A percentile compares a stretch with the other conserved stretches of the same genome.
These are phyloP conservation scores for Monopterus albus DNA, from an alignment of 2,113 vertebrate species.

Conservation along the genomic window DNA sequence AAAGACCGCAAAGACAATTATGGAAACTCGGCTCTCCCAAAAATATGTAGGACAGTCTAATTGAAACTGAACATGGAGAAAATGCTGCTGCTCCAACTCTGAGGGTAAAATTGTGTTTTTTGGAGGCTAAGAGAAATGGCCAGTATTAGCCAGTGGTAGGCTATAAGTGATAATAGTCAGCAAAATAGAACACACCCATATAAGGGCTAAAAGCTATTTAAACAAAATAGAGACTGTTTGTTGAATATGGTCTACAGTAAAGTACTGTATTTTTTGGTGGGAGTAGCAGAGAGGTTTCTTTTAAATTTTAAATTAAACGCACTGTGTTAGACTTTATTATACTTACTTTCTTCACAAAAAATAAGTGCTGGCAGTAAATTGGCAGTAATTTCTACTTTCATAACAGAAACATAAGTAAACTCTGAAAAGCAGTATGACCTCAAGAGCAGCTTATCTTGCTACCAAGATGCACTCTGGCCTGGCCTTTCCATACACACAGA, in stretches of 20 bases:
- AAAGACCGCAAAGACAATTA: neutral
- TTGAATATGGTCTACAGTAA: neutral
- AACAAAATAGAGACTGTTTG: neutral
- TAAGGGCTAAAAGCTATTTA: neutral
- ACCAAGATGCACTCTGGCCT: constrained; percentile 22
- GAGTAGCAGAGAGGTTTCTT: neutral
- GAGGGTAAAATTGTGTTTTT: neutral
- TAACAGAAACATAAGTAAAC: constrained; percentile 14
- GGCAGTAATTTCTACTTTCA: constrained; percentile 12
- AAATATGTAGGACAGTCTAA: neutral
- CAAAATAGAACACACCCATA: neutral
- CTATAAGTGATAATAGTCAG: constrained; percentile 9
- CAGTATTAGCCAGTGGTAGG: neutral
- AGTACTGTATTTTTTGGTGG: neutral
- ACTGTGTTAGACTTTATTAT: too few species aligned
- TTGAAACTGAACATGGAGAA: neutral
- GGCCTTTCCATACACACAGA: constrained; percentile 7
- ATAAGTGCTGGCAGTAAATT: too few species aligned
- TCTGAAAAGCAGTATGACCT: constrained; percentile 28
- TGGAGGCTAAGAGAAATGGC: neutral
- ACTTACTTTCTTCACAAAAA: too few species aligned
- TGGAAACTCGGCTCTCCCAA: neutral
- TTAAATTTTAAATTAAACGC: neutral
- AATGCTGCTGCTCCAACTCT: neutral
- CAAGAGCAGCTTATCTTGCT: constrained; percentile 26